These are phyloP conservation scores for Albula glossodonta DNA, from an alignment of 2,113 vertebrate genomes.

Conservation along the genomic window DNA sequence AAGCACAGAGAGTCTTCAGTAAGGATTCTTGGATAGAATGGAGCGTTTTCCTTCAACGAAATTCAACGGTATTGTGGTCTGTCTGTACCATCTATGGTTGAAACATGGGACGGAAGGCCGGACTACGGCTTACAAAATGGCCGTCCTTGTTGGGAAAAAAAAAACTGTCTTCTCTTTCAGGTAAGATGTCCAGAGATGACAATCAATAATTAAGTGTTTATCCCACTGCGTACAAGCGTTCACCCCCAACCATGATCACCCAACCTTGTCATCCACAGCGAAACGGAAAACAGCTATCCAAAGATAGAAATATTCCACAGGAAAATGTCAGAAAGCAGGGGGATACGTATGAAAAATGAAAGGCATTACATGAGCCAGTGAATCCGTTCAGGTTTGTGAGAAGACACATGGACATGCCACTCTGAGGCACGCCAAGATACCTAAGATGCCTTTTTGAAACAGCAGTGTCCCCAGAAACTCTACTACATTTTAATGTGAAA, in stretches of 20 bases:
- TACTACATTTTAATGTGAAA: neutral
- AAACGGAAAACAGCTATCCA: neutral
- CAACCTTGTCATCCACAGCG: neutral
- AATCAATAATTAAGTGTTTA: slow-evolving; percentile 35
- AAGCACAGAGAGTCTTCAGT: neutral
- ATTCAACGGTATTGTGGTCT: neutral
- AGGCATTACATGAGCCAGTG: neutral
- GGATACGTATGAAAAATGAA: neutral
- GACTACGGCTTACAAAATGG: neutral
- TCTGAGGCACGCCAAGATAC: neutral
- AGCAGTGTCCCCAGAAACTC: neutral
- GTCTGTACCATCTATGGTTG: slow-evolving; percentile 27
- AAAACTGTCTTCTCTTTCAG: slow-evolving; percentile 10
- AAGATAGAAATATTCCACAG: neutral
- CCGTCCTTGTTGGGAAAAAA: slow-evolving; percentile 1
- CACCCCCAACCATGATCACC: neutral
- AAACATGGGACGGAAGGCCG: slow-evolving; percentile 16
- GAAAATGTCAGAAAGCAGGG: neutral
- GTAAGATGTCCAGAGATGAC: slow-evolving; percentile 1
- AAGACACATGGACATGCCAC: neutral
- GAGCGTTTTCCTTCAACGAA: neutral
- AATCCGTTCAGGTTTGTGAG: neutral
- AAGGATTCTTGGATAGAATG: neutral
- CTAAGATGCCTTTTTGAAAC: neutral
- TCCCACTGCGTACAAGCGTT: neutral